Base-by-base conservation (phyloP, 2,888 invertebrate species). In the Allolobophora icterica region DNA sequence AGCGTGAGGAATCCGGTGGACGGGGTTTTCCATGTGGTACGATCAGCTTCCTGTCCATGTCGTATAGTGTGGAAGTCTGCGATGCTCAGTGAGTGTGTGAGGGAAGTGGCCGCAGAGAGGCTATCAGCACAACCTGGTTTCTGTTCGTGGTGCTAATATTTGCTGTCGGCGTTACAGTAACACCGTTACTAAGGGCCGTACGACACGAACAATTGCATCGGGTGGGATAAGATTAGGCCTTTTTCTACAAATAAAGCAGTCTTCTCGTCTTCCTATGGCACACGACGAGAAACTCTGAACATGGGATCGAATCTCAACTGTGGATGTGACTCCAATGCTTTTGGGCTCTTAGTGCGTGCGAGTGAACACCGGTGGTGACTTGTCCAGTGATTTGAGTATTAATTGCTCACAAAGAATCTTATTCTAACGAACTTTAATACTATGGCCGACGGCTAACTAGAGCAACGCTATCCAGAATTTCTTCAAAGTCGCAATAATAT, bases 111-210 rank as follows among this genome's bases (percentile, higher is more conserved):
- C 71, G 30, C 71, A 71, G 13, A 71, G 71, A 71, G 71, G 71
- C 71, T 71, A 71, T 71, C 71, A 71, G 71, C n/a, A 71, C 71
- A 71, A 71, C 71, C 71, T 71, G 71, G n/a, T 71, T 71, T 71
- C 71, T 71, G 71, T 71, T 71, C 71, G 71, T 1, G n/a, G 71
- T 71, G 71, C n/a, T 71, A 71, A 71, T 71, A 71, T 71, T 71
- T 71, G 71, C 71, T n/a, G n/a, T 71, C 71, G 71, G 71, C 71
- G 71, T 71, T 71, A n/a, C 71, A n/a, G 71, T 71, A n/a, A 71
- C 71, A 17, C 71, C 71, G 71, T 71, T n/a, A 71, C 71, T 71
- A 71, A 71, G 71, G n/a, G n/a, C 71, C 24, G 30, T 1, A 11
- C 71, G 71, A 71, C 8, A 8, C 30, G 71, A 71, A 71, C 30